Conservation (phyloP, 2,113 vertebrate species). For the Noctilio leporinus region DNA sequence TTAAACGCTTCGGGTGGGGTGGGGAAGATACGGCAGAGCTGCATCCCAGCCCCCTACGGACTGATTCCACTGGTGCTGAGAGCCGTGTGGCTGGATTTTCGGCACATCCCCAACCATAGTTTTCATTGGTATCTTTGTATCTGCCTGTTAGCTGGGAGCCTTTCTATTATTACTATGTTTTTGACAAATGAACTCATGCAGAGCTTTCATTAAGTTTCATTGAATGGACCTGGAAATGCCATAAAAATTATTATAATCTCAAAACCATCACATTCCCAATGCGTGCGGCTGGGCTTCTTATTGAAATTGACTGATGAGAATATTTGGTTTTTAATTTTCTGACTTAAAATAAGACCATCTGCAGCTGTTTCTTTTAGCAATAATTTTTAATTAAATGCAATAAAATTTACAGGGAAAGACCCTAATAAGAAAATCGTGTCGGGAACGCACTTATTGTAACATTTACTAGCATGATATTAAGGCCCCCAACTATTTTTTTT, state of each 20-base stretch:
- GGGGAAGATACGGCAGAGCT: not conserved
- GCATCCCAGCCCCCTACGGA: not conserved
- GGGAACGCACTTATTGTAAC: constrained; percentile 57
- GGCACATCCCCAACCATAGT: not conserved
- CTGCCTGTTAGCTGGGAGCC: constrained; percentile 8
- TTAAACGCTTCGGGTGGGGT: not conserved
- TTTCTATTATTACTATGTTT: constrained; percentile 23
- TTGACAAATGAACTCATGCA: constrained; percentile 67
- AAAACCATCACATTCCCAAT: constrained; percentile 13
- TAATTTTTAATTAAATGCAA: constrained; percentile 80
- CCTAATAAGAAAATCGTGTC: constrained; percentile 63
- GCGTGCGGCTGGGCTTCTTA: not conserved
- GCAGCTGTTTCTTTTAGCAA: constrained; percentile 71
- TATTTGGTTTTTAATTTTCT: constrained; percentile 76
- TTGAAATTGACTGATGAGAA: constrained; percentile 72
- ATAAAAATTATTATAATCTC: constrained; percentile 58
- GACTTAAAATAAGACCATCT: constrained; percentile 68
- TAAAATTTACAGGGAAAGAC: constrained; percentile 65
- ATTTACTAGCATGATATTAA: constrained; percentile 26
- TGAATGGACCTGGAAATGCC: constrained; percentile 58
- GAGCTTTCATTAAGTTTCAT: constrained; percentile 64
- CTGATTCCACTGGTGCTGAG: not conserved
- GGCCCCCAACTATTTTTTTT: constrained; percentile 4
- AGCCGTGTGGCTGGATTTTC: not conserved
- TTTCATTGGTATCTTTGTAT: constrained; percentile 38